A percentile compares a stretch with the other conserved stretches of the same genome.
Conservation (phyloP, 2,888 invertebrate genomes). For the Phyllotreta cruciferae region DNA sequence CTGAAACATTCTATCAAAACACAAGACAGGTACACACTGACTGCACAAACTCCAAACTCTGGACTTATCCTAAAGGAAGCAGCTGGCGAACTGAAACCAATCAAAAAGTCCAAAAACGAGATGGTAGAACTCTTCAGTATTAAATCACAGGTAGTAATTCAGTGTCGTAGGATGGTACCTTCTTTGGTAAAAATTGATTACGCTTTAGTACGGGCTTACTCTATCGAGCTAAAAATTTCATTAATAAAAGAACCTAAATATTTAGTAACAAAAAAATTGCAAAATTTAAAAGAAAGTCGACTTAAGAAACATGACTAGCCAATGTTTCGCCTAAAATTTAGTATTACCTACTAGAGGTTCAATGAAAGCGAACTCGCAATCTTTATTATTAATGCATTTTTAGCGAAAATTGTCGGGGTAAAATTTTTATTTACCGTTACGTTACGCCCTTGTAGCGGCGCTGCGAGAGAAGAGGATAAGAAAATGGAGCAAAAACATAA, state of each 20-base stretch:
- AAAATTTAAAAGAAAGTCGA: too few species aligned
- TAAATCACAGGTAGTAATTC: conserved; percentile 56
- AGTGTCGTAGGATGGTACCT: conserved; percentile 24
- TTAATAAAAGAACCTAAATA: too few species aligned
- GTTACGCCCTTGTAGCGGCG: conserved; percentile 14
- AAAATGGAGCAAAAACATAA: conserved; percentile 39
- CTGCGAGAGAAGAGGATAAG: conserved; percentile 29
- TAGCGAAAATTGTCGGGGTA: too few species aligned
- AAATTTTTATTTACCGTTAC: neutral
- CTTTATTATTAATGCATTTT: too few species aligned
- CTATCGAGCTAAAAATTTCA: too few species aligned
- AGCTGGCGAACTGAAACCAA: conserved; percentile 56
- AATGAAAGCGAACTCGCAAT: too few species aligned
- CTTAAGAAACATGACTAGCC: too few species aligned
- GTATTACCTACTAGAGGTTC: too few species aligned
- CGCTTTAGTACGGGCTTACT: too few species aligned
- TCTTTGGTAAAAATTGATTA: too few species aligned
- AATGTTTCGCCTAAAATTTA: too few species aligned
- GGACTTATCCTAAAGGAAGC: conserved; percentile 49
- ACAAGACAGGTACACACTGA: conserved; percentile 36
- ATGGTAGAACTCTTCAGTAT: conserved; percentile 48
- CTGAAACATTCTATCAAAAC: conserved; percentile 34
- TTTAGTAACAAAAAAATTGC: too few species aligned
- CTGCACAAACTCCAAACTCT: conserved; percentile 32
- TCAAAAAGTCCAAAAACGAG: conserved; percentile 46